Conservation (phyloP, 2,113 vertebrate species). For the Himantopus leucocephalus region DNA sequence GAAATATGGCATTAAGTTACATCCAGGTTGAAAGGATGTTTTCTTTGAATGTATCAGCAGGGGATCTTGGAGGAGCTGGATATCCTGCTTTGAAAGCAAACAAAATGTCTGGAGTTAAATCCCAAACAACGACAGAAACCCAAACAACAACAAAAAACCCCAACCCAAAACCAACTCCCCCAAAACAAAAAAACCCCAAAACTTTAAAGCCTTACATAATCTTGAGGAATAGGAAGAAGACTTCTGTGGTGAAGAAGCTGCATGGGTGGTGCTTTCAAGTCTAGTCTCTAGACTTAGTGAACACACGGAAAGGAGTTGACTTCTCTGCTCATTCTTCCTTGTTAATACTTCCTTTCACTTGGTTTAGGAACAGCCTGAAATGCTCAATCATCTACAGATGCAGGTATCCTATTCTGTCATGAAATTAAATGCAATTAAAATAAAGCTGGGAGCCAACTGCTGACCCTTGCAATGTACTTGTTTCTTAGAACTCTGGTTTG, state of each 20-base stretch:
- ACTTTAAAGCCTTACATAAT: neutral
- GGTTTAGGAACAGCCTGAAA: neutral
- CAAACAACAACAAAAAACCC: neutral
- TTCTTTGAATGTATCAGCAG: neutral
- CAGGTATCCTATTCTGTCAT: neutral
- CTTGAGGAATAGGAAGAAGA: neutral
- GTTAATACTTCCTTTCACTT: neutral
- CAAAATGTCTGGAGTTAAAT: neutral
- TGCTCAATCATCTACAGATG: neutral
- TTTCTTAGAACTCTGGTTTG: neutral
- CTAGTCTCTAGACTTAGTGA: neutral
- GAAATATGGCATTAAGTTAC: neutral
- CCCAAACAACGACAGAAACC: too few relatives aligned
- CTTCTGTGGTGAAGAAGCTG: neutral
- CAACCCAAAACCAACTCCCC: too few relatives aligned
- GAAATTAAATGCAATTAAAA: neutral
- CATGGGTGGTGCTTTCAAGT: neutral
- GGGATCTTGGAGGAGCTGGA: neutral
- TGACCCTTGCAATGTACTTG: neutral
- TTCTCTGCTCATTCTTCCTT: neutral
- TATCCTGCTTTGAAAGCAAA: neutral
- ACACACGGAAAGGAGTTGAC: neutral
- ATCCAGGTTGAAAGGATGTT: neutral
- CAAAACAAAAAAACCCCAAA: neutral
- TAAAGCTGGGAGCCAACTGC: neutral